Evolutionary conservation across 1,140 invertebrate species (phyloP), one percentile per base, ranked within the genome.

Genomic region (Heliconius himera): DNA sequence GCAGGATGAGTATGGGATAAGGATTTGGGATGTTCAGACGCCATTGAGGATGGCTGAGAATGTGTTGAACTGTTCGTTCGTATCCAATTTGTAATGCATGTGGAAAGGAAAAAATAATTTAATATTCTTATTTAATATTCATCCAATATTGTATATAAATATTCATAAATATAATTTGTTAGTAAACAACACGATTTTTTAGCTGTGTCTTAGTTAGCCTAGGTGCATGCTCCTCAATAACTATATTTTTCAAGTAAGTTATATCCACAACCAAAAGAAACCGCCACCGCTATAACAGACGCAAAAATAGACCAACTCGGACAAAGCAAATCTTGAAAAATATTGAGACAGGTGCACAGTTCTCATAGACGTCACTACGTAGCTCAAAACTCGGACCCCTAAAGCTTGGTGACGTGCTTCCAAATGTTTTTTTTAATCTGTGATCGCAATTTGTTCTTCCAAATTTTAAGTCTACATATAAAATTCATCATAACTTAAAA

Each of bases 11-110:
- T 91, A 80, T 93, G 92, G 76, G 92, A 92, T 82, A 87, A 60
- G 79, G 93, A 93, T 85, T 93, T 93, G 33, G 92, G 91, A 86
- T 89, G 89, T 86, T 94, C 92, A 80, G 92, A 93, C 46, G 91
- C 93, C 90, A 95, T 88, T 73, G 94, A 95, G 11, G 94, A 94
- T 82, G 94, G 94, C 88, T 95, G 94, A 90, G 94, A 95, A 93
- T 94, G 92, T 90, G 89, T 94, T 54, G 92, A 94, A 87, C 93
- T 94, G 89, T 87, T 87, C 86, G 80, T 87, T 87, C 85, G 79
- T 87, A 88, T 91, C 90, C 90, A 80, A 90, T 89, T 87, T 82
- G 83, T 88, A 85, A 89, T 81, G 93, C 93, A 93, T 94, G 93
- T 90, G 90, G 87, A 89, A 91, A 90, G 87, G 87, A 92, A 88